A percentile compares a stretch with the other conserved stretches of the same genome.
phyloP scores from a whole-genome alignment of 1,140 invertebrate genomes.

The Pogonomyrmex californicus region DNA sequence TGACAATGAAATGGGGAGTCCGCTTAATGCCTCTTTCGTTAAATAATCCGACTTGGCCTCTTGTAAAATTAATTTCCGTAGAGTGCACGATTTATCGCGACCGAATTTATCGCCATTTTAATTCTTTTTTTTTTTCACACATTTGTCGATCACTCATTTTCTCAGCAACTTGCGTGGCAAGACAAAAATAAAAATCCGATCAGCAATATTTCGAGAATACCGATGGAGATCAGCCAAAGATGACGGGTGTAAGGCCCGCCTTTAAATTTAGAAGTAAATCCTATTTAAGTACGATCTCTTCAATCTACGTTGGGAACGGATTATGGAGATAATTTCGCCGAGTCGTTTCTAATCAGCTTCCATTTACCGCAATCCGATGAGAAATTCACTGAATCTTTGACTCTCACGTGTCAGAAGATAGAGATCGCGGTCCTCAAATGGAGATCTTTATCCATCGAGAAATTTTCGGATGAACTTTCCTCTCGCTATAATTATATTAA shows the following conservation, averaged over 20 bases:
- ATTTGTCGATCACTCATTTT: slow-evolving; percentile 54
- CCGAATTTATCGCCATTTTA: slow-evolving; percentile 48
- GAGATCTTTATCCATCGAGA: not conserved
- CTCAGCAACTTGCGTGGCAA: slow-evolving; percentile 48
- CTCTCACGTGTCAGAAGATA: slow-evolving; percentile 18
- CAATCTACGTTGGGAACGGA: slow-evolving; percentile 68
- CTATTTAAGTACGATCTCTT: slow-evolving; percentile 68
- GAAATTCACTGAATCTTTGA: slow-evolving; percentile 57
- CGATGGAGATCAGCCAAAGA: slow-evolving; percentile 34
- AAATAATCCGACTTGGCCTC: slow-evolving; percentile 41
- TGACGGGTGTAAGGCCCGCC: not conserved
- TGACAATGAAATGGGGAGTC: slow-evolving; percentile 61
- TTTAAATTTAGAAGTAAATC: slow-evolving; percentile 55
- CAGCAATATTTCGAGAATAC: slow-evolving; percentile 33
- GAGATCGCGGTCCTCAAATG: not conserved
- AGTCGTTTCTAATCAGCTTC: slow-evolving; percentile 75
- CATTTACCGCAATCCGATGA: slow-evolving; percentile 55
- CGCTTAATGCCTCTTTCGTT: slow-evolving; percentile 65
- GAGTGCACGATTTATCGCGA: slow-evolving; percentile 21
- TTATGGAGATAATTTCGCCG: slow-evolving; percentile 73
- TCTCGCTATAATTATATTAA: slow-evolving; percentile 14
- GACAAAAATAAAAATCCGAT: slow-evolving; percentile 63
- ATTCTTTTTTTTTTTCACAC: slow-evolving; percentile 62
- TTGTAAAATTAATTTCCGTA: slow-evolving; percentile 63
- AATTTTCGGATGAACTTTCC: not conserved